Evolutionary conservation across 1,140 invertebrate species (phyloP).

Genomic region (Pogonomyrmex californicus): DNA sequence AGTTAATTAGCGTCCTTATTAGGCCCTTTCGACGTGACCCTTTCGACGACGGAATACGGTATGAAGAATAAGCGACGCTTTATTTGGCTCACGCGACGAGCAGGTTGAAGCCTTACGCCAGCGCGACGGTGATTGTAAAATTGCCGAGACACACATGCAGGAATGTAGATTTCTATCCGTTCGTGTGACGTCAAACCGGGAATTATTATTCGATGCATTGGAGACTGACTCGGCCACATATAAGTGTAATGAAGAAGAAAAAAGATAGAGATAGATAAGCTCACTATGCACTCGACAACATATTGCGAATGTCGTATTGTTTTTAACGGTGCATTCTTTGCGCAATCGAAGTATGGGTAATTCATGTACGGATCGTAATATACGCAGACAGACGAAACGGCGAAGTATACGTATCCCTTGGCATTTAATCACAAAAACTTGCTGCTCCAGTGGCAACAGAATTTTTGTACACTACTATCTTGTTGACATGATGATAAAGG

Average conservation of each 20-base stretch:
- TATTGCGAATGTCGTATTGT: slow-evolving; percentile 4
- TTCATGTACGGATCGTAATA: neutral
- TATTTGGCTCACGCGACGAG: slow-evolving; percentile 67
- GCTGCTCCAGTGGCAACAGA: slow-evolving; percentile 3
- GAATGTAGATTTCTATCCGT: slow-evolving; percentile 76
- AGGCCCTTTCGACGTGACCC: slow-evolving; percentile 57
- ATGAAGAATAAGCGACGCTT: slow-evolving; percentile 61
- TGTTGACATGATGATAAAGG: neutral
- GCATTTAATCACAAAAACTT: slow-evolving; percentile 12
- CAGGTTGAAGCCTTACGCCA: slow-evolving; percentile 43
- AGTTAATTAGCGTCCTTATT: slow-evolving; percentile 62
- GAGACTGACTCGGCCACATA: neutral
- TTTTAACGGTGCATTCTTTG: neutral
- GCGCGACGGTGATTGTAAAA: slow-evolving; percentile 72
- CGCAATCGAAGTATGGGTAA: neutral
- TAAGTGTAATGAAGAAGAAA: neutral
- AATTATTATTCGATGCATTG: slow-evolving; percentile 66
- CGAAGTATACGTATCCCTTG: neutral
- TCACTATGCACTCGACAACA: neutral
- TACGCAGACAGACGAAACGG: neutral
- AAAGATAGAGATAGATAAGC: neutral
- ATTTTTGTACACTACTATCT: neutral
- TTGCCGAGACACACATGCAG: slow-evolving; percentile 71
- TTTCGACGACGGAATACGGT: slow-evolving; percentile 56
- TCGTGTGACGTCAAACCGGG: slow-evolving; percentile 72